Conservation (phyloP, 2,888 invertebrate species). For the Calameuta pallipes region DNA sequence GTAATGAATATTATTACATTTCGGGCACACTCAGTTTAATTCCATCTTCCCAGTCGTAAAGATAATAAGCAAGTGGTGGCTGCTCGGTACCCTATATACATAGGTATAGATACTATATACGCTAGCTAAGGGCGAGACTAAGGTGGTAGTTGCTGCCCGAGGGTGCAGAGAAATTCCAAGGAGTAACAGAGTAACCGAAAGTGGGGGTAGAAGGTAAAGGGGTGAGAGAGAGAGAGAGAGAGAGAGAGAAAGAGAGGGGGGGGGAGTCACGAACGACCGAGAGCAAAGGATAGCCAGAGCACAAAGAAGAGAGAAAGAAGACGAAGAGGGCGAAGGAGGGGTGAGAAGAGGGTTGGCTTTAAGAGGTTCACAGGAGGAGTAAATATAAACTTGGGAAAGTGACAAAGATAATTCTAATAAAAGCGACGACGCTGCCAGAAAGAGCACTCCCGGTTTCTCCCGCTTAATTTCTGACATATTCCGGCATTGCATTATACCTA, state of each 20-base stretch:
- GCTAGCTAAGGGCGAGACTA: neutral
- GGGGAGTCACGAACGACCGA: neutral
- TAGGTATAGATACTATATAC: neutral
- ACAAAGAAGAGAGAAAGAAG: conserved; percentile 6
- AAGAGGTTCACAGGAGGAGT: conserved; percentile 63
- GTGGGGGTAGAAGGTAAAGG: conserved; percentile 26
- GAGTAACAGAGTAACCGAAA: conserved; percentile 15
- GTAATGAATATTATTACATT: conserved; percentile 67
- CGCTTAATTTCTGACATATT: conserved; percentile 66
- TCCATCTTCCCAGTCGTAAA: conserved; percentile 66
- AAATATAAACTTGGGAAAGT: conserved; percentile 66
- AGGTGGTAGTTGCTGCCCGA: neutral
- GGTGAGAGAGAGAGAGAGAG: conserved; percentile 16
- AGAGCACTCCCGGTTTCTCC: conserved; percentile 56
- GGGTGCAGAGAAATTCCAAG: neutral
- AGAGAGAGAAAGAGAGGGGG: neutral
- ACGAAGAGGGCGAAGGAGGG: conserved; percentile 31
- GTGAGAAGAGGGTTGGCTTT: conserved; percentile 48
- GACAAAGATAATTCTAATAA: conserved; percentile 67
- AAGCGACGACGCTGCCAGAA: conserved; percentile 57
- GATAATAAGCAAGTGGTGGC: conserved; percentile 64
- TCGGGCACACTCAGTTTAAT: conserved; percentile 65
- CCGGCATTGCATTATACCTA: conserved; percentile 57
- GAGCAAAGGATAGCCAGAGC: neutral
- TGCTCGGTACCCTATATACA: conserved; percentile 20